Conservation (phyloP, 2,888 invertebrate species). For the Nycteola revayana region DNA sequence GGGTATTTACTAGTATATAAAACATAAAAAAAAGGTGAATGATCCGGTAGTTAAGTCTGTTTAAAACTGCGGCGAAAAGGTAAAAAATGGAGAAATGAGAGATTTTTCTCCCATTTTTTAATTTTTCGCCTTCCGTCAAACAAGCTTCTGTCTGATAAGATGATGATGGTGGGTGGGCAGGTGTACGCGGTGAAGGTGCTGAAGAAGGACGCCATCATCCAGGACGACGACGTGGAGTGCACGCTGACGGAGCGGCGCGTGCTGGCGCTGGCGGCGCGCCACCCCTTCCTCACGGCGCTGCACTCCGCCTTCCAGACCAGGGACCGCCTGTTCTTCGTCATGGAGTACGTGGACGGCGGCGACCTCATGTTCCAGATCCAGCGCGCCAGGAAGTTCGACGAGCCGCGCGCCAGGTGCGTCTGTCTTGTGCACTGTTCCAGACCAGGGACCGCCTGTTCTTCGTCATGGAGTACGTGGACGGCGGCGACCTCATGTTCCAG, state of each 20-base stretch:
- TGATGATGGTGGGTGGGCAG: no score
- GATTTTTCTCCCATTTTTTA: no score
- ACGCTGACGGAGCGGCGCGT: constrained; percentile 99
- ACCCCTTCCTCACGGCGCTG: constrained; percentile 98
- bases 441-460: constrained; percentile 98
- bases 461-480: constrained; percentile 99
- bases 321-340: constrained; percentile 98
- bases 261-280: constrained; percentile 97
- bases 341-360: constrained; percentile 99
- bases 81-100: no score
- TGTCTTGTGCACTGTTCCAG: constrained; percentile 86
- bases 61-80: no score
- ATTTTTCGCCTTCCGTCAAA: no score
- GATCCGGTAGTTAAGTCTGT: no score
- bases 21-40: no score
- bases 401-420: constrained; percentile 91
- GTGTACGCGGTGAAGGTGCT: constrained; percentile 94
- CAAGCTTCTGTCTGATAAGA: no score
- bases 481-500: constrained; percentile 99
- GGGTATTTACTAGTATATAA: no score
- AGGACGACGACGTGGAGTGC: constrained; percentile 99
- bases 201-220: constrained; percentile 98
- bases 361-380: constrained; percentile 99
- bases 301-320: constrained; percentile 98
- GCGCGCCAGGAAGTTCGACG: constrained; percentile 98